phyloP scores from a whole-genome alignment of 2,797 vertebrate species.

The Hydrocynus forskahlii region DNA sequence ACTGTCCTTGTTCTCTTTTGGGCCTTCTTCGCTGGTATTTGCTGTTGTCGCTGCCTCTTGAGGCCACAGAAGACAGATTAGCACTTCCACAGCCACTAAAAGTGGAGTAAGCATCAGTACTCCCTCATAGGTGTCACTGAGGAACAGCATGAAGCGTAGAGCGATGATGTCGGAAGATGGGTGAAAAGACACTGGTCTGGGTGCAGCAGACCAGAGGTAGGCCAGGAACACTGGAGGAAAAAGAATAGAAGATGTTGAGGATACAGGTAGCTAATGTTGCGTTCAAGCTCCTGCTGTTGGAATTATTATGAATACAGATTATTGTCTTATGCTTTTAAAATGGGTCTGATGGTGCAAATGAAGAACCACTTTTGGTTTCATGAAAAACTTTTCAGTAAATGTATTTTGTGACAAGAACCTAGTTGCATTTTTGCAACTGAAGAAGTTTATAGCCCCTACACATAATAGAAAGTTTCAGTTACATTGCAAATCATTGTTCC shows the following conservation, averaged over 20 bases:
- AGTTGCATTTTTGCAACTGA: no score
- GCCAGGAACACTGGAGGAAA: slow-evolving; percentile 69
- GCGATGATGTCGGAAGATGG: slow-evolving; percentile 65
- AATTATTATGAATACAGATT: no score
- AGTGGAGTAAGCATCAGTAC: slow-evolving; percentile 74
- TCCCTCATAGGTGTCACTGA: slow-evolving; percentile 72
- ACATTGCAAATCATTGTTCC: no score
- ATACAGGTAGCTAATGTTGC: background rate
- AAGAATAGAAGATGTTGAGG: slow-evolving; percentile 16
- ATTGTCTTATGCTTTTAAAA: background rate
- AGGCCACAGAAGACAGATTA: slow-evolving; percentile 54
- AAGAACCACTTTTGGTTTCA: background rate
- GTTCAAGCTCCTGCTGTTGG: no score
- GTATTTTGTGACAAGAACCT: no score
- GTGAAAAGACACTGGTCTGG: slow-evolving; percentile 58
- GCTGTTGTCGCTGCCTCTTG: background rate
- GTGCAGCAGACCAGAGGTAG: slow-evolving; percentile 63
- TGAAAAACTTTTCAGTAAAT: background rate
- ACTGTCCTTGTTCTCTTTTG: background rate
- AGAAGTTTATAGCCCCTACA: no score
- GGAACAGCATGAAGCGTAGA: slow-evolving; percentile 78
- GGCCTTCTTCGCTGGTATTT: background rate
- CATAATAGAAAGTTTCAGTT: no score
- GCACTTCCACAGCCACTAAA: slow-evolving; percentile 71
- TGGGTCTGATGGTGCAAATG: background rate